Base-by-base conservation (phyloP, 1,140 invertebrate genomes). In the Panagrolaimus sp. region DNA sequence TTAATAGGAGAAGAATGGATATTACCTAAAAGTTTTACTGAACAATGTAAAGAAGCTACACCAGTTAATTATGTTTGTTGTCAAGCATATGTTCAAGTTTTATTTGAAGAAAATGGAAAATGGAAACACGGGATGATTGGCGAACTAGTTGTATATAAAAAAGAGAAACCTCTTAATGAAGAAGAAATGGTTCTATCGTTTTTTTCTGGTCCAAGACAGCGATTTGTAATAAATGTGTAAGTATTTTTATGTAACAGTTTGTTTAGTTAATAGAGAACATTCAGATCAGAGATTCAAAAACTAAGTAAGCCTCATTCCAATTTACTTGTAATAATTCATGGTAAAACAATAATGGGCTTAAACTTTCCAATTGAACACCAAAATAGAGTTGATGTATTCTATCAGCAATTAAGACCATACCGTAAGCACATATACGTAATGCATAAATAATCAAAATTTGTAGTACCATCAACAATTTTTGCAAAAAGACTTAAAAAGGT, bases 201-300 rank as follows among this genome's bases (percentile, higher is more conserved):
- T 25, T 57, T 57, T 16, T 57, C 51, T n/a, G 51, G 51, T 20
- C 51, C 51, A 27, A 13, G 51, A 57, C 51, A 57, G 5, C n/a
- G 51, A 25, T 57, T 57, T 23, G 8, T 57, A 2, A 57, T 57
- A n/a, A 57, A 57, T 25, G 51, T 57, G 51, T 57, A 57, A 57
- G 51, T 57, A 20, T 8, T 4, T 8, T 14, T 0, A 57, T 20
- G 1, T 1, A 13, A 25, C n/a, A 9, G 47, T 11, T 11, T 57
- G 16, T n/a, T 57, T n/a, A 20, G n/a, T n/a, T 57, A 57, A 25
- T 25, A 25, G 20, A 57, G 5, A 16, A 38, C 0, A 25, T 57
- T 57, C 16, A 57, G 51, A 3, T 57, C 51, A n/a, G 51, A 57
- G 20, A 57, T 57, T 20, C 51, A 57, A 57, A 57, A 57, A 16